phyloP scores from a whole-genome alignment of 2,888 invertebrate species.

The Ormyrus nitidulus region DNA sequence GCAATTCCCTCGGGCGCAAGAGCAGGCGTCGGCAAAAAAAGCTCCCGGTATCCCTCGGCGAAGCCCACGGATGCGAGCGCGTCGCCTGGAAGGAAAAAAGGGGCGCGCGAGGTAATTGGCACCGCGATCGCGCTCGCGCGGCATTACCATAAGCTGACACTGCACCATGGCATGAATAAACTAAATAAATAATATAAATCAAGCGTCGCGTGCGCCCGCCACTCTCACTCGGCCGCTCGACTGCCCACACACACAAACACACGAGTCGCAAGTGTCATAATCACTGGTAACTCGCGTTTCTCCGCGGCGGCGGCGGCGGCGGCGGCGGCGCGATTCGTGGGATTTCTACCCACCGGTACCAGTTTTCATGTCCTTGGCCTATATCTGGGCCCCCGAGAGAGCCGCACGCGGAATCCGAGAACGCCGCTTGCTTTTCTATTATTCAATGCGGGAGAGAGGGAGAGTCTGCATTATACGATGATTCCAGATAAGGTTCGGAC shows the following conservation, averaged over 20 bases:
- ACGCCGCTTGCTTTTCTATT: slow-evolving; percentile 48
- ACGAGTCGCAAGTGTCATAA: slow-evolving; percentile 61
- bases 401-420: slow-evolving; percentile 59
- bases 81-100: background rate
- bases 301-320: slow-evolving; percentile 5
- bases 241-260: slow-evolving; percentile 38
- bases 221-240: slow-evolving; percentile 16
- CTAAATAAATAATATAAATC: slow-evolving; percentile 31
- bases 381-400: slow-evolving; percentile 57
- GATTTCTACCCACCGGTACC: slow-evolving; percentile 64
- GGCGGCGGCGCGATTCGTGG: slow-evolving; percentile 55
- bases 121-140: no score
- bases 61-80: background rate
- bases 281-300: slow-evolving; percentile 60
- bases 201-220: slow-evolving; percentile 4
- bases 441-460: slow-evolving; percentile 33
- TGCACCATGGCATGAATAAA: slow-evolving; percentile 41
- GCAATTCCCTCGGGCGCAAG: no score
- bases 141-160: slow-evolving; percentile 39
- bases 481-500: slow-evolving; percentile 49
- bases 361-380: slow-evolving; percentile 65
- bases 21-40: no score
- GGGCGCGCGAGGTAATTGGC: no score
- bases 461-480: slow-evolving; percentile 33
- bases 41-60: no score